These are phyloP conservation scores for Chamaea fasciata DNA, from an alignment of 2,113 vertebrate genomes.

Conservation along the genomic window DNA sequence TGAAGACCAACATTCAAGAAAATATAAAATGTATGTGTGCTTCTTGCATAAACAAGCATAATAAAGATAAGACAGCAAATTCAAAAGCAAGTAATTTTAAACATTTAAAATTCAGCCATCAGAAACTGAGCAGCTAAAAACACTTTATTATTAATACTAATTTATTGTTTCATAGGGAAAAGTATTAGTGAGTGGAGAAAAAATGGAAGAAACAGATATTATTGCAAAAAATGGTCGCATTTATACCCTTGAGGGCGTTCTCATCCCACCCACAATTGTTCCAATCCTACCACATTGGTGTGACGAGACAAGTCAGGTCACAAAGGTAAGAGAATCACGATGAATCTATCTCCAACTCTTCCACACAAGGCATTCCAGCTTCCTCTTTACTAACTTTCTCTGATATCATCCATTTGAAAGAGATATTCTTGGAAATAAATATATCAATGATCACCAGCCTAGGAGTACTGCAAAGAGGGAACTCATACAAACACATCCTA, in stretches of 20 bases:
- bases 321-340: conserved; percentile 63
- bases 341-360: not conserved
- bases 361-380: not conserved
- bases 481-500: not conserved
- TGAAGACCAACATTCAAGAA: not conserved
- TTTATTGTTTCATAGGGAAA: conserved; percentile 75
- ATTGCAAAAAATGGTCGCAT: conserved; percentile 85
- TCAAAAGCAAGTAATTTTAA: not conserved
- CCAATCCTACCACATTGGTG: conserved; percentile 88
- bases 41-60: not conserved
- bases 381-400: not conserved
- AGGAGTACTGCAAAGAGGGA: not conserved
- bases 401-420: not conserved
- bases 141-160: not conserved
- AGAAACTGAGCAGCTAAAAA: not conserved
- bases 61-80: not conserved
- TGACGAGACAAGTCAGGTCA: conserved; percentile 66
- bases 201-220: conserved; percentile 81
- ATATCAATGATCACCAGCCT: not conserved
- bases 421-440: not conserved
- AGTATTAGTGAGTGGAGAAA: conserved; percentile 76
- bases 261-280: conserved; percentile 84
- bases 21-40: not conserved
- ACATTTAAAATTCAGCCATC: not conserved
- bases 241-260: conserved; percentile 79